Base-by-base conservation (phyloP, 92 coral and sea anemone genomes). In the Siderastrea siderea region DNA sequence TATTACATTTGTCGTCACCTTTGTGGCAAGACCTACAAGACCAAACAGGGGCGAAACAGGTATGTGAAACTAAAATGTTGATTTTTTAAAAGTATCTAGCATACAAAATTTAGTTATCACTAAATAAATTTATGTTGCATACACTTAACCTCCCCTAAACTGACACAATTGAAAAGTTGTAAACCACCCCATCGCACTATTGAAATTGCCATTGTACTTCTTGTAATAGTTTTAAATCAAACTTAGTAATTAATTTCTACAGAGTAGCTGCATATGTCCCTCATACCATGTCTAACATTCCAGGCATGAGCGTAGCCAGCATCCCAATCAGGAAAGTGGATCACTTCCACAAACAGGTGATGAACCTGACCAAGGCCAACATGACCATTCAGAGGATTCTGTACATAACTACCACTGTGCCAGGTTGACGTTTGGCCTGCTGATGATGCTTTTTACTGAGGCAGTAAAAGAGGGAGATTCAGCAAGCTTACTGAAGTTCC, bases 21-120 rank as follows among this genome's bases (percentile, higher is more conserved):
- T 2, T 85, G 89, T 85, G 89, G 89, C 65, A 85, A 84, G 72
- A 75, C 82, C 4, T 84, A 84, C 75, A 84, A 84, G 81, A 84
- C 67, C 12, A 84, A 75, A 19, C 89, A 51, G n/a, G 89, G 75
- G 19, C 17, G 89, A 75, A 84, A 84, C 75, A 63, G 89, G 89
- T 84, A 74, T 38, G 45, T 11, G 47, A 1, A 47, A 69, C 74
- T 5, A 69, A 44, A 69, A 38, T 47, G 74, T 47, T 69, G 5
- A 38, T 1, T 26, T 69, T n/a, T 69, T 16, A 45, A 67, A 8
- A 8, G 47, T 19, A 67, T 38, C 71, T 3, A 60, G 16, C 65
- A 14, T 45, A 16, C 26, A 45, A 6, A 16, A 16, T 38, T 5
- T 64, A 5, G 3, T 63, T 63, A 45, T 38, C 2, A 26, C 38